Percentiles rank a stretch among this genome's conserved stretches.
Conservation (phyloP, 2,113 vertebrate genomes). For the Myxocyprinus asiaticus region DNA sequence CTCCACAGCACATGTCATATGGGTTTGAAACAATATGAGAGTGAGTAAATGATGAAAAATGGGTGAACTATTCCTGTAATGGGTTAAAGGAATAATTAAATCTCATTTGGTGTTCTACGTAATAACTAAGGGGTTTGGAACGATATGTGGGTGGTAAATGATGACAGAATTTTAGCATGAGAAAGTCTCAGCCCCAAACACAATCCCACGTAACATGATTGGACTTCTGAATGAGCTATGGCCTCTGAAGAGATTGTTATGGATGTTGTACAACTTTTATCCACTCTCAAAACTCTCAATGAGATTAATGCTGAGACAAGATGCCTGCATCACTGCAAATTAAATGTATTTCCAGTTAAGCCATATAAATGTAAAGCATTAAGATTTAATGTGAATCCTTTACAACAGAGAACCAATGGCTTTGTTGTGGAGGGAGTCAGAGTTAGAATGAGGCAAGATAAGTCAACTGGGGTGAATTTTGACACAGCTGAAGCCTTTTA, state of each 20-base stretch:
- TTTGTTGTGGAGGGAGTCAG: neutral
- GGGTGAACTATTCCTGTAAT: no score
- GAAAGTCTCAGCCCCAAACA: no score
- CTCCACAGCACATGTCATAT: no score
- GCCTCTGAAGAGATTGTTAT: neutral
- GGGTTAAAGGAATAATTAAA: no score
- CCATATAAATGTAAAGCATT: constrained; percentile 25
- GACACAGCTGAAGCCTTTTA: constrained; percentile 36
- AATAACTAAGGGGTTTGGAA: no score
- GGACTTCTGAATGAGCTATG: neutral
- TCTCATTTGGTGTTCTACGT: no score
- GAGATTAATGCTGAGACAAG: no score
- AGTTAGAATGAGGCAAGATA: constrained; percentile 16
- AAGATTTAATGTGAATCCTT: neutral
- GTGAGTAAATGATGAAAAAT: no score
- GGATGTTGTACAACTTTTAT: neutral
- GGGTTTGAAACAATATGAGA: no score
- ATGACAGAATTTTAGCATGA: no score
- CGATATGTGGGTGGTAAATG: no score
- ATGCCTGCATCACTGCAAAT: neutral
- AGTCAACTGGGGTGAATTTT: constrained; percentile 30
- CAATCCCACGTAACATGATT: neutral
- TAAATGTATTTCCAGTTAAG: neutral
- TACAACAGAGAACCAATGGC: neutral
- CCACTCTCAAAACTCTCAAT: neutral